A percentile compares a stretch with the other conserved stretches of the same genome.
These are phyloP conservation scores for Melitaea athalia DNA, from an alignment of 2,888 invertebrate species.

Conservation along the genomic window DNA sequence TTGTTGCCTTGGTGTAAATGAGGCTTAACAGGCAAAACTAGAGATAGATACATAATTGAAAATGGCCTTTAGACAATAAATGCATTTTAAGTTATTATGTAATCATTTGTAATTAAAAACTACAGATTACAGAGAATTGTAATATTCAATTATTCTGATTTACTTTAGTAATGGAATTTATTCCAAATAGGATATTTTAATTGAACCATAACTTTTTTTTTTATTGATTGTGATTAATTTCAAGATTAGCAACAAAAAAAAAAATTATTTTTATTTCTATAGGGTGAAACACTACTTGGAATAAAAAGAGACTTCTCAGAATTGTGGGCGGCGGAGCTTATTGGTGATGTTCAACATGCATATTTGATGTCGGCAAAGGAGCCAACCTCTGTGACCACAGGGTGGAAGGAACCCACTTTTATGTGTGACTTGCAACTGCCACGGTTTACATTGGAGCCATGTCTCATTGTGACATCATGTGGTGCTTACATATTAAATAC, in stretches of 20 bases:
- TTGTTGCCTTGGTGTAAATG: too few species aligned
- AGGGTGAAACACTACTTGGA: slow-evolving; percentile 67
- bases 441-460: slow-evolving; percentile 71
- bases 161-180: too few species aligned
- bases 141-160: too few species aligned
- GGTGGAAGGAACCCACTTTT: slow-evolving; percentile 74
- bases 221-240: too few species aligned
- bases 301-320: slow-evolving; percentile 65
- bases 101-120: too few species aligned
- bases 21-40: too few species aligned
- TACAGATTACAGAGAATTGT: too few species aligned
- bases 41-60: too few species aligned
- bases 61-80: not conserved
- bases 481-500: slow-evolving; percentile 81
- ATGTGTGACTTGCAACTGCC: slow-evolving; percentile 73
- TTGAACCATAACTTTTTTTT: too few species aligned
- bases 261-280: slow-evolving; percentile 3
- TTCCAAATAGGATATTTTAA: too few species aligned
- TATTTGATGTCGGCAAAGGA: slow-evolving; percentile 66
- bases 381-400: slow-evolving; percentile 47
- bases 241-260: not conserved
- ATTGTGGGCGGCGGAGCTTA: slow-evolving; percentile 70
- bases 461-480: slow-evolving; percentile 79
- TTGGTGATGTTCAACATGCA: slow-evolving; percentile 64
- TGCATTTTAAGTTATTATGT: too few species aligned